Conservation (phyloP, 2,113 vertebrate genomes). For the Cinclus cinclus region DNA sequence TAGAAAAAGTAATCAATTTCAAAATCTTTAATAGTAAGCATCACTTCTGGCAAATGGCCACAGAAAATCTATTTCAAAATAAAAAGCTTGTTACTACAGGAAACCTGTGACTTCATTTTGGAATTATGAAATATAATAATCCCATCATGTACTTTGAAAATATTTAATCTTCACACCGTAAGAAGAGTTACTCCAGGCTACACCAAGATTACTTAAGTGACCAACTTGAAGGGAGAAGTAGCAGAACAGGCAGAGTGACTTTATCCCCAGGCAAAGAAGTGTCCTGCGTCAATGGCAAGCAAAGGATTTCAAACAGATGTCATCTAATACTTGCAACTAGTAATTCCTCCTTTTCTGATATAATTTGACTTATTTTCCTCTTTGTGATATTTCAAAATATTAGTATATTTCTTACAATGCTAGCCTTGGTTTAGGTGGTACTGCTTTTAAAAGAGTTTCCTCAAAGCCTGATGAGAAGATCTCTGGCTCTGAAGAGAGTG, state of each 20-base stretch:
- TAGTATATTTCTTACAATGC: neutral
- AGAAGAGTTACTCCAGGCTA: neutral
- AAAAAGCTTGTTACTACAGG: neutral
- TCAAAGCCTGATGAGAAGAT: neutral
- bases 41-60: neutral
- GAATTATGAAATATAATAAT: neutral
- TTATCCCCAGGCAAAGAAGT: neutral
- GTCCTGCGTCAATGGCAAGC: neutral
- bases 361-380: neutral
- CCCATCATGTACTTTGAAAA: neutral
- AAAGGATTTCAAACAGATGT: neutral
- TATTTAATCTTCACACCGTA: neutral
- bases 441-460: neutral
- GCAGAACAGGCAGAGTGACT: slow-evolving; percentile 6
- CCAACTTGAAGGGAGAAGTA: neutral
- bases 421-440: neutral
- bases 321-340: neutral
- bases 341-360: neutral
- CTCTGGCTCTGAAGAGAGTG: neutral
- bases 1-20: neutral
- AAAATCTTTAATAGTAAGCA: neutral
- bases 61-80: neutral
- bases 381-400: neutral
- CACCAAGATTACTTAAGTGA: neutral
- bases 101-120: neutral